Base-by-base conservation (phyloP, 2,888 invertebrate species). In the Phyto melanocephala region DNA sequence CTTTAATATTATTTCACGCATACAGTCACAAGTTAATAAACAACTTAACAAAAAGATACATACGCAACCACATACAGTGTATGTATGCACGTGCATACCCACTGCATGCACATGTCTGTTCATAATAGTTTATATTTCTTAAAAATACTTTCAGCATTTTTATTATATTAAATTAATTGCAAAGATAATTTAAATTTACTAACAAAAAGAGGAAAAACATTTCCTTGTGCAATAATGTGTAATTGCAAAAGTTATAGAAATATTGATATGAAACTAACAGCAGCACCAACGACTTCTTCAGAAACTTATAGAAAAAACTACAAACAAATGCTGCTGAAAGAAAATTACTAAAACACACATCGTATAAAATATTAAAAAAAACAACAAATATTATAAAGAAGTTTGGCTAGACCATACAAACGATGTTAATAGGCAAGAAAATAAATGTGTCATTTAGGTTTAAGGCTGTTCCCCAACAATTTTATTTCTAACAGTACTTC, bases 121-220 rank as follows among this genome's bases (percentile, higher is more conserved):
- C 3, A 28, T 28, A 28, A 5, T 2, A 20, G 20, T 47, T 47
- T 47, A 11, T 22, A 11, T 50, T 24, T n/a, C 22, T 22, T 50
- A 22, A 50, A 50, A 50, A 50, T 10, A 28, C 6, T 28, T 28
- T 28, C 6, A 24, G 1, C n/a, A 52, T 20, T 58, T 35, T 71
- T 58, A 35, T 71, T 47, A 15, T 47, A 4, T 20, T 40, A 42
- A 74, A 63, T 54, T 56, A 74, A 54, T 74, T 45, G 20, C 20
- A 35, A 17, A 24, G 22, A 63, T 63, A 33, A 42, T 28, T 42
- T 42, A 4, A 33, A 54, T 22, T 28, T n/a, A 47, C 5, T 17
- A 11, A 20, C 3, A 15, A 54, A 54, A 56, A 33, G 17, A 62
- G 15, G 35, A n/a, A 50, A 50, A 65, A 65, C 47, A 50, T 67